phyloP scores from a whole-genome alignment of 2,888 invertebrate species.

The Rotaria magnacalcarata region DNA sequence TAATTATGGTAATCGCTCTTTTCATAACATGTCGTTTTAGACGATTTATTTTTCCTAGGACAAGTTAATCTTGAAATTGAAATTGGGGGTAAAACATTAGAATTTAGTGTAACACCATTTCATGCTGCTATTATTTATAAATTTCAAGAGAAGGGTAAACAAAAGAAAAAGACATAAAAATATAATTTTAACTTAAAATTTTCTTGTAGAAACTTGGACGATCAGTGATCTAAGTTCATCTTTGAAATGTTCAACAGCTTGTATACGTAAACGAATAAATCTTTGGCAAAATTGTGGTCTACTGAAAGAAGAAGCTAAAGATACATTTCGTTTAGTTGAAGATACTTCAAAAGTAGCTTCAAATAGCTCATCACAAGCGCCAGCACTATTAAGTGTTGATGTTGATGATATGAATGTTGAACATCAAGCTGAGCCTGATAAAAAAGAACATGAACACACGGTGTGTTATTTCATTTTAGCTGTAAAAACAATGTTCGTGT shows the following conservation, averaged over 20 bases:
- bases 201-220: slow-evolving; percentile 70
- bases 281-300: slow-evolving; percentile 92
- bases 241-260: slow-evolving; percentile 80
- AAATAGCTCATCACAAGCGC: background rate
- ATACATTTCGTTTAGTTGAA: slow-evolving; percentile 30
- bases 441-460: slow-evolving; percentile 22
- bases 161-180: no score
- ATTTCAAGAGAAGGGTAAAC: slow-evolving; percentile 75
- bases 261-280: slow-evolving; percentile 77
- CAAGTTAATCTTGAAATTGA: slow-evolving; percentile 84
- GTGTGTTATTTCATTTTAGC: background rate
- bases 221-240: slow-evolving; percentile 77
- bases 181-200: no score
- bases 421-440: slow-evolving; percentile 30
- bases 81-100: slow-evolving; percentile 73
- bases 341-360: slow-evolving; percentile 20
- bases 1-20: slow-evolving; percentile 62
- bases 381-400: background rate
- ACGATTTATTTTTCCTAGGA: slow-evolving; percentile 57
- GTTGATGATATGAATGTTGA: background rate
- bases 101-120: slow-evolving; percentile 80
- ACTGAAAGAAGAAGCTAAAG: slow-evolving; percentile 66
- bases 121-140: slow-evolving; percentile 89
- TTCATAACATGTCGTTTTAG: no score
- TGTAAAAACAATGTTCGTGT: background rate